Evolutionary conservation across 2,888 invertebrate genomes (phyloP), one percentile per base, ranked within the genome.

Genomic region (Celastrina argiolus): DNA sequence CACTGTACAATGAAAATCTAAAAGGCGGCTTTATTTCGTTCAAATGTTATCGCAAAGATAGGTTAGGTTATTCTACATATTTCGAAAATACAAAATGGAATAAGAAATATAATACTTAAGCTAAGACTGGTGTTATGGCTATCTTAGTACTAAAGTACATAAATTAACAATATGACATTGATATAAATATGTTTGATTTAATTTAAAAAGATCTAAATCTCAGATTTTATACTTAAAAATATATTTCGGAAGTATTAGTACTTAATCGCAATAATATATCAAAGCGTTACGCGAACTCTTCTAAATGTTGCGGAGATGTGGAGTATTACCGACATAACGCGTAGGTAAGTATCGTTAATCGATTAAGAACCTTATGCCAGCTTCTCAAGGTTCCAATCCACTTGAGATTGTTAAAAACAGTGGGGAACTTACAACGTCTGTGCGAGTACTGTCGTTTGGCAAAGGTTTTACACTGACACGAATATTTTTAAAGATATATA

Each of bases 401-500:
- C 14, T 56, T 63, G 51, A n/a, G n/a, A 26, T 16, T 42, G 14
- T 36, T 7, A 12, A 64, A 41, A 68, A 61, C 61, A 65, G 71
- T 71, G 67, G 63, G 69, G 67, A 71, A 71, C 71, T 74, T 73
- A 72, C 74, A 71, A 74, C 71, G 74, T 77, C 72, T 74, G 74
- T 69, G 63, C 64, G 56, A 39, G 70, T 74, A 73, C 69, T 70
- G 67, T 73, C 75, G 69, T 63, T 58, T 64, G 67, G 69, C 56
- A 67, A 69, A 71, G 66, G 61, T 58, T 64, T 64, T 58, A 41
- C 59, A 42, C 65, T 65, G 66, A 66, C 68, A 64, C 66, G 66
- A 64, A 66, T 63, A 58, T 64, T 59, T 65, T 58, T 61, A 22
- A 61, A 39, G 39, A 61, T 36, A 61, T 61, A 18, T 61, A 61